These are phyloP conservation scores for Phycodurus eques DNA, from an alignment of 2,113 vertebrate species.

Conservation along the genomic window DNA sequence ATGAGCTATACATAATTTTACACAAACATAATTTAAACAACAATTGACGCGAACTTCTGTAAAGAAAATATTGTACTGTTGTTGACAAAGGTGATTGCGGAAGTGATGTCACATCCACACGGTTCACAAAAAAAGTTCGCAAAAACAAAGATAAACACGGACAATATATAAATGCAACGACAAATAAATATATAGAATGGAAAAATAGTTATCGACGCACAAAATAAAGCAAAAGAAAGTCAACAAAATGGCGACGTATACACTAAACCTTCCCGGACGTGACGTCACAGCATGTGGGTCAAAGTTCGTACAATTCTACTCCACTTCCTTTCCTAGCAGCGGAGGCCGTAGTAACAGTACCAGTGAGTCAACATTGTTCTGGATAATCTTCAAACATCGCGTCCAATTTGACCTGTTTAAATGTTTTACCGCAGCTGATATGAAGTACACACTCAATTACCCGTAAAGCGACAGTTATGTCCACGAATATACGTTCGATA, in stretches of 20 bases:
- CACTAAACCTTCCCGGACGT: constrained; percentile 46
- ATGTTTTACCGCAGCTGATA: fast-evolving
- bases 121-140: too few relatives aligned
- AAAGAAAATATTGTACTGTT: too few relatives aligned
- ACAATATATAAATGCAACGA: background rate
- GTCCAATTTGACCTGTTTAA: background rate
- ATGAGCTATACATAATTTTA: background rate
- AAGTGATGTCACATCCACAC: background rate
- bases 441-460: fast-evolving
- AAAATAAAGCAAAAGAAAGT: background rate
- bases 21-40: background rate
- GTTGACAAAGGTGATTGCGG: background rate
- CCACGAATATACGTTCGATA: fast-evolving
- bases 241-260: background rate
- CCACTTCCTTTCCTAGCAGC: constrained; percentile 76
- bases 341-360: constrained; percentile 67
- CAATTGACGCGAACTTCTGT: too few relatives aligned
- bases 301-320: constrained; percentile 57
- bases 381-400: constrained; percentile 69
- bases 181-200: background rate
- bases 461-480: background rate
- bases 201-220: background rate
- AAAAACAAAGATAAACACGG: too few relatives aligned
- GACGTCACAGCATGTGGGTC: constrained; percentile 38
- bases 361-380: constrained; percentile 65